Base-by-base conservation (phyloP, 2,797 vertebrate genomes). In the Ctenochaetus hawaiiensis region DNA sequence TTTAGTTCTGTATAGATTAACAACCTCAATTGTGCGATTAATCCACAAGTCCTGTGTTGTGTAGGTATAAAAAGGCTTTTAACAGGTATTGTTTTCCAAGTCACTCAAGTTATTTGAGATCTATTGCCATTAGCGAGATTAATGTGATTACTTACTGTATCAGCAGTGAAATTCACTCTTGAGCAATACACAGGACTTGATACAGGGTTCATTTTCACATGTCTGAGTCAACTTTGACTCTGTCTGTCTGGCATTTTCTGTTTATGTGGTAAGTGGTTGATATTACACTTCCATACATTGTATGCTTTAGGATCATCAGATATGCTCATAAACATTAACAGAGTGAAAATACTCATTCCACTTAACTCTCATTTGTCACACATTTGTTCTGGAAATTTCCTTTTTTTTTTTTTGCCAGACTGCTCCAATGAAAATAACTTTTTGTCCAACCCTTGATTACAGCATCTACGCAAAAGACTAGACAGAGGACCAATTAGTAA, bases 1-100 rank as follows among this genome's bases (percentile, higher is more conserved):
- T 94, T 94, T 85, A 90, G 85, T 82, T 89, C 84, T 77, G 20
- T 86, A 78, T 85, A 90, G 88, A 86, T 90, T 91, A 92, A 89
- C 85, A 90, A 64, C 85, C 77, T 83, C 80, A 73, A 87, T 90
- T 48, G 44, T 43, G 84, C 65, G 69, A 90, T 91, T 82, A 84
- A 86, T 69, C 80, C 48, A 0, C 75, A 78, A 75, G 53, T 73
- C 69, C 77, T 49, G 81, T 43, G 57, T 82, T 80, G 72, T 61
- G 58, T 8, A 71, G 86, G 81, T 73, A 72, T 80, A 60, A 77
- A 78, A 81, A 44, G 68, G 49, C 77, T 84, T 92, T 90, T 82
- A 84, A 75, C 81, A 84, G 76, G 77, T 90, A 85, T 91, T 90
- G 71, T 78, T 90, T 93, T 91, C 82, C 71, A 72, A 69, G 69